Evolutionary conservation across 1,140 invertebrate species (phyloP).

Genomic region (Pogonus chalceus): DNA sequence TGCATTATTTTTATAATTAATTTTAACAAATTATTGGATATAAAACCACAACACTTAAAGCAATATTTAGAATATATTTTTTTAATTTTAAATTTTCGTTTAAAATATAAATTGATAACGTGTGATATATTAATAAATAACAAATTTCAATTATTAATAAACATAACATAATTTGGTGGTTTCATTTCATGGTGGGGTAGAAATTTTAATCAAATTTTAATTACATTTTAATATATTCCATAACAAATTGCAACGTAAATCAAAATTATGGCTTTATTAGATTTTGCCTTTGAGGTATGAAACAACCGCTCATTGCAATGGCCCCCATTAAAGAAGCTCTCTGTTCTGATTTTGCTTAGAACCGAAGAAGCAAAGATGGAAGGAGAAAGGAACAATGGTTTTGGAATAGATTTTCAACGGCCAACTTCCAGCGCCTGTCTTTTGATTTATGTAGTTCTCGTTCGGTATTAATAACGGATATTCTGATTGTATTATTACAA

Average conservation of each 20-base stretch:
- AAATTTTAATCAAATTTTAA: slow-evolving; percentile 9
- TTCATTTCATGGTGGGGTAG: background rate
- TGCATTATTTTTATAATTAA: no score
- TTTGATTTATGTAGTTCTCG: background rate
- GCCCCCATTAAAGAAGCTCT: no score
- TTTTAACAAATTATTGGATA: no score
- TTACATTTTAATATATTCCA: slow-evolving; percentile 10
- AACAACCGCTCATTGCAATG: background rate
- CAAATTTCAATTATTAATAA: slow-evolving; percentile 1
- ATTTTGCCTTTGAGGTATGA: background rate
- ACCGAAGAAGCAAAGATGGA: no score
- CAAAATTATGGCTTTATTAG: slow-evolving; percentile 5
- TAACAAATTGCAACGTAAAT: slow-evolving; percentile 2
- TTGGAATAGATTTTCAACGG: background rate
- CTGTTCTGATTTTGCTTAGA: no score
- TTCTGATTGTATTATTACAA: background rate
- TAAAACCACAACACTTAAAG: no score
- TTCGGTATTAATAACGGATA: slow-evolving; percentile 2
- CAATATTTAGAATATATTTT: no score
- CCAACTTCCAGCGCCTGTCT: background rate
- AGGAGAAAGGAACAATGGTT: background rate
- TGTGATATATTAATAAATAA: no score
- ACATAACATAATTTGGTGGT: background rate
- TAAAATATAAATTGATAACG: no score
- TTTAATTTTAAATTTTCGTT: no score